Evolutionary conservation across 2,797 vertebrate genomes (phyloP), one percentile per base, ranked within the genome.

Genomic region (Lagocephalus sceleratus): DNA sequence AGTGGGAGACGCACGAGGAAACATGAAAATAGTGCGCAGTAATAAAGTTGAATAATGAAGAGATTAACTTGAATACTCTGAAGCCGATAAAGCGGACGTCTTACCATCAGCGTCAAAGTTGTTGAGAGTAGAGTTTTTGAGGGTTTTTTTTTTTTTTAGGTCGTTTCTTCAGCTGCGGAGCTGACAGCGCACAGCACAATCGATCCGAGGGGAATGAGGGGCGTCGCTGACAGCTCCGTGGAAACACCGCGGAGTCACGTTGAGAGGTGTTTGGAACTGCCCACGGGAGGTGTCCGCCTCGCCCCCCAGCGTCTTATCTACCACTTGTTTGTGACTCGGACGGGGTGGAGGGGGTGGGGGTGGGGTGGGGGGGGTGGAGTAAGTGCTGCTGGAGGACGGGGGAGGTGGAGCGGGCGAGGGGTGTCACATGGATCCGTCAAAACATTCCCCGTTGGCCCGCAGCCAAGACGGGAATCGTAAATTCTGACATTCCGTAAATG

Each of bases 251-350:
- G 54, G 2, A 26, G 54, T 78, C 77, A 63, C 60, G 69, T 52
- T 68, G 63, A 53, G 17, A 17, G 5, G 16, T 58, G 48, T 20
- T 2, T 16, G 26, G 6, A 22, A 38, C 53, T 50, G 25, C 63
- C 65, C 61, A 59, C 66, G 1, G 23, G 45, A 57, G 54, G 46
- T n/a, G 6, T 16, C 49, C 6, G 15, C 40, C 53, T 1, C 1
- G 40, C 48, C 51, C 49, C 51, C 5, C 26, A 9, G 14, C 38
- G 39, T 43, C 69, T 81, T 78, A 80, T 79, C 71, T 63, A 47
- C 22, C 38, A 60, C 70, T 60, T 76, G 85, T 87, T 86, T 86
- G 85, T 84, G 32, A 14, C 32, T 35, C 32, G 11, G 72, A 68
- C 75, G 76, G 43, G 64, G 44, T 51, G 22, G 32, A 23, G 16